Evolutionary conservation across 2,797 vertebrate genomes (phyloP), one percentile per base, ranked within the genome.

Genomic region (Gambelia wislizenii): DNA sequence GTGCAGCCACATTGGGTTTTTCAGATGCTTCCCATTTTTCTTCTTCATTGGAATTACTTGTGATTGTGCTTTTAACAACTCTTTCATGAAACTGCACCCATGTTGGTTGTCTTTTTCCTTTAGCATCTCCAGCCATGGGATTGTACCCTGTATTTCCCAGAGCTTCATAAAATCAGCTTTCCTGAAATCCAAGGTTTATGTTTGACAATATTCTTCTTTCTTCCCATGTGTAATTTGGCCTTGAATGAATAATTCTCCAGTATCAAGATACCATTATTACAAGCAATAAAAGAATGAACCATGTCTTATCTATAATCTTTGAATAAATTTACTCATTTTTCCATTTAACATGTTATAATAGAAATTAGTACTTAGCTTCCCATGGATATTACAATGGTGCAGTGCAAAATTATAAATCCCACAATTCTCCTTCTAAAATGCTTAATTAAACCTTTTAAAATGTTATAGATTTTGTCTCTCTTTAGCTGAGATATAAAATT

Each of bases 401-500:
- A 83, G 93, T 91, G 93, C 86, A 89, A 83, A 91, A 42, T 84
- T 85, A 86, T 0, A 54, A 92, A 92, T 93, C 75, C 86, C 18
- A 89, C 91, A 91, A 36, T 56, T 89, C 77, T 69, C 20, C 13
- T 93, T 87, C 85, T 81, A 82, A 88, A 91, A 30, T 47, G 93
- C 56, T 92, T 94, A 81, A 91, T 92, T 94, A 93, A 86, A 80
- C 72, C 81, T 91, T 95, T 89, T 70, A 85, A 92, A 87, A 67
- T 33, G 77, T 52, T 64, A 36, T 64, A 83, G 39, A 82, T 88
- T 83, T 93, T 91, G 12, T 84, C 89, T 92, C 77, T 44, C 27
- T 79, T 67, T 20, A 89, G 42, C 44, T 86, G 18, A 92, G 76
- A 91, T 87, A 89, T 22, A 36, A 93, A 93, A 87, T 81, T 85